A percentile compares a stretch with the other conserved stretches of the same genome.
Evolutionary conservation across 2,113 vertebrate genomes (phyloP).

Genomic region (Eulemur macaco): DNA sequence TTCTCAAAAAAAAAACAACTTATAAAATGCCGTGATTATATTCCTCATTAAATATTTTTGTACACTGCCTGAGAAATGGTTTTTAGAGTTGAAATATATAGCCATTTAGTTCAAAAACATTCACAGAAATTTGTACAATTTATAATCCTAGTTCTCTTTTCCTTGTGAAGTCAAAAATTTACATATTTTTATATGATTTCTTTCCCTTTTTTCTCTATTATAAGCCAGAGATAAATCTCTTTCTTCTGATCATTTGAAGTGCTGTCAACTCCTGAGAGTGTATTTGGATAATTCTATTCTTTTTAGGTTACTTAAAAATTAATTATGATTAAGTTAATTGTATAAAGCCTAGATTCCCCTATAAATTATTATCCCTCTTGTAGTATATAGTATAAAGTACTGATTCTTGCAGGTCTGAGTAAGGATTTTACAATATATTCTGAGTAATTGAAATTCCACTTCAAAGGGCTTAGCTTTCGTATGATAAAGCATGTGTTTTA

Average conservation of each 20-base stretch:
- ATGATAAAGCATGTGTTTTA: constrained; percentile 54
- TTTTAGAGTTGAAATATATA: background rate
- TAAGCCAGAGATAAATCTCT: background rate
- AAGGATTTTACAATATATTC: constrained; percentile 62
- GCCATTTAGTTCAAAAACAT: background rate
- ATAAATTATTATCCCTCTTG: constrained; percentile 68
- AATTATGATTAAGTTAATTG: constrained; percentile 80
- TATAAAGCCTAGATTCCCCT: constrained; percentile 71
- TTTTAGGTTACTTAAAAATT: constrained; percentile 69
- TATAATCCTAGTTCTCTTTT: background rate
- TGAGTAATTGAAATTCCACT: constrained; percentile 77
- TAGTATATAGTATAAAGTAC: constrained; percentile 53
- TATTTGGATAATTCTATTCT: constrained; percentile 59
- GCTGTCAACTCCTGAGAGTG: background rate
- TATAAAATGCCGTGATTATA: background rate
- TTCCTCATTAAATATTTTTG: background rate
- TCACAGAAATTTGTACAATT: background rate
- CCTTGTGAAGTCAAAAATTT: background rate
- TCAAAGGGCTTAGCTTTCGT: constrained; percentile 59
- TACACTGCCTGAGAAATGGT: background rate
- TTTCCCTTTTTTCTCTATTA: background rate
- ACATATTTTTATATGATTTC: background rate
- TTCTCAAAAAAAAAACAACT: no score
- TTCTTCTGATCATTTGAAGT: constrained; percentile 1
- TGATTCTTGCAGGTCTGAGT: constrained; percentile 72